Base-by-base conservation (phyloP, 1,140 invertebrate species). In the Steinernema feltiae region DNA sequence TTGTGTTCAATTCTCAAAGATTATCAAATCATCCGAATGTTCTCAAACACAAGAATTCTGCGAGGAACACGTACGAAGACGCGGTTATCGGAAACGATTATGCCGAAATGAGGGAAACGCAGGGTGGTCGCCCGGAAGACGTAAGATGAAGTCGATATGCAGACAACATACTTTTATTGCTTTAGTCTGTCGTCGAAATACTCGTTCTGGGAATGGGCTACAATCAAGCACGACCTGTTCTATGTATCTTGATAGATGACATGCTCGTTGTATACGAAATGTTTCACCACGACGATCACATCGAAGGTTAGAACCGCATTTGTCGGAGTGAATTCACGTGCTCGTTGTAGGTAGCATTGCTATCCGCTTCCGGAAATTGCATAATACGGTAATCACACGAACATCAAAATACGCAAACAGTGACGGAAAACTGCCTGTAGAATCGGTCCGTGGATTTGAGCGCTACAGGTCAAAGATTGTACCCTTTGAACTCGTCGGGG, bases 241-340 rank as follows among this genome's bases (percentile, higher is more conserved):
- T 85, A 1, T 74, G 79, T 0, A 74, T 78, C 1, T 74, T 85
- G 21, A 71, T 85, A 35, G 84, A 85, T 69, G 84, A 85, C 31
- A 75, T 72, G 27, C 69, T 86, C 30, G 35, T 83, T 1, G 41
- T 84, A 17, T 85, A 85, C 73, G 85, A 85, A 48, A 77, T 82
- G 70, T 85, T 86, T 69, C 29, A 72, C 0, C 77, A 73, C 35
- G 78, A 85, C 41, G 82, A 85, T 35, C 69, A 69, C 30, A 29
- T 84, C 31, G 53, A 77, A 30, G 78, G 79, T 82, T 35, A 69
- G 29, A 1, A 76, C 27, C 48, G 30, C n/a, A 30, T 29, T 32
- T 31, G 1, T 17, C 32, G 30, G 29, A n/a, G 32, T 0, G 12
- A 21, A 17, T 1, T 21, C 1, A 24, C 18, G 29, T 63, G 17